phyloP scores from a whole-genome alignment of 2,888 invertebrate genomes.

The Stictocephala bisonia region DNA sequence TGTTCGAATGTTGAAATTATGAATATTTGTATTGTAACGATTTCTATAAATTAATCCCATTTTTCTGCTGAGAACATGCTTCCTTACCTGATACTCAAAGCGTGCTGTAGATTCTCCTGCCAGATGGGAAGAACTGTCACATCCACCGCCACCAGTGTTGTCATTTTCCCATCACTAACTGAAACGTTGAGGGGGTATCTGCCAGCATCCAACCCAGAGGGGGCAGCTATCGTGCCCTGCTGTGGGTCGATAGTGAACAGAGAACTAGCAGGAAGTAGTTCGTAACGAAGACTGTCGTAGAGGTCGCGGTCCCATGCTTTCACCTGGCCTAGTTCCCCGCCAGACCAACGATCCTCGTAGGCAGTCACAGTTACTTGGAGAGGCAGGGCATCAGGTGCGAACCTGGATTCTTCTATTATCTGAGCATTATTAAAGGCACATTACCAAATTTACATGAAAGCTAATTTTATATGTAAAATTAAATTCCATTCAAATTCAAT shows the following conservation, averaged over 20 bases:
- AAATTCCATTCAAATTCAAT: not conserved
- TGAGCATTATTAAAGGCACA: no score
- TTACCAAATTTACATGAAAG: no score
- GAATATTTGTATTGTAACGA: not conserved
- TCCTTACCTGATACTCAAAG: slow-evolving; percentile 71
- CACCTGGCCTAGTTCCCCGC: slow-evolving; percentile 87
- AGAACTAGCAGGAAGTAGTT: slow-evolving; percentile 46
- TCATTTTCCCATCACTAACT: slow-evolving; percentile 93
- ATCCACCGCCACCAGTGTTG: slow-evolving; percentile 78
- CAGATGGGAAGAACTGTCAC: slow-evolving; percentile 83
- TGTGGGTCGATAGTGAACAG: slow-evolving; percentile 72
- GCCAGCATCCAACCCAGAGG: slow-evolving; percentile 86
- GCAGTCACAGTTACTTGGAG: slow-evolving; percentile 88
- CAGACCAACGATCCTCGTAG: slow-evolving; percentile 90
- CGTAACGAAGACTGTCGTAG: slow-evolving; percentile 83
- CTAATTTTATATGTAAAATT: no score
- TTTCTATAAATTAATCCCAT: not conserved
- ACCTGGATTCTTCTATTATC: slow-evolving; percentile 94
- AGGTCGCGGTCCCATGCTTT: slow-evolving; percentile 92
- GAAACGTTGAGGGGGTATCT: slow-evolving; percentile 90
- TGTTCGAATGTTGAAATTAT: not conserved
- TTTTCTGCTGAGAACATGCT: not conserved
- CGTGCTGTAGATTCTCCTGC: slow-evolving; percentile 86
- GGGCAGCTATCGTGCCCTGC: slow-evolving; percentile 85
- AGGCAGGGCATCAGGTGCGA: slow-evolving; percentile 90